A percentile compares a stretch with the other conserved stretches of the same genome.
Evolutionary conservation across 2,113 vertebrate species (phyloP).

Genomic region (Dicaeum eximium): DNA sequence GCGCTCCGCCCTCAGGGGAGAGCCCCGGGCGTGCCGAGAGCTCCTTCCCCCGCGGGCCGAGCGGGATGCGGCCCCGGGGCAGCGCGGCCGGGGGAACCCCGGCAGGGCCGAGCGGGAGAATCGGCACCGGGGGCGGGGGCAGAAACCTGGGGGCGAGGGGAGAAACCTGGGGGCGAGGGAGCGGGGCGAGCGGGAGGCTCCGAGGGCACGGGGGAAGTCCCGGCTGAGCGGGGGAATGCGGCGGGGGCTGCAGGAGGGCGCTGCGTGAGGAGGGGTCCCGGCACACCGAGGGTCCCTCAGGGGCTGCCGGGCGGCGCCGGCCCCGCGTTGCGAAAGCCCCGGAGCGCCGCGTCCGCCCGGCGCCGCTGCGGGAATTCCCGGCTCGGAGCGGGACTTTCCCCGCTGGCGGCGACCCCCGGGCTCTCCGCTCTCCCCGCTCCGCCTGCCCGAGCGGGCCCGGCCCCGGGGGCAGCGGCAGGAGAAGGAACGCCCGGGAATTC

Average conservation of each 20-base stretch:
- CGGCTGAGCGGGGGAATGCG: accelerated
- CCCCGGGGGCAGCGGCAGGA: neutral
- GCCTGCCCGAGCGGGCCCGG: neutral
- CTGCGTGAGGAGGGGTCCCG: neutral
- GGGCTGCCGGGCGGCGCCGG: neutral
- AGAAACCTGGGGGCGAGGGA: neutral
- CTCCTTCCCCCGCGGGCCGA: neutral
- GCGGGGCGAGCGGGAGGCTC: neutral
- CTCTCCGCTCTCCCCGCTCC: neutral
- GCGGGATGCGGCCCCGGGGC: neutral
- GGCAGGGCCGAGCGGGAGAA: neutral
- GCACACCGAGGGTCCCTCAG: neutral
- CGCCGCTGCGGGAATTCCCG: neutral
- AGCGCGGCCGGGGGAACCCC: neutral
- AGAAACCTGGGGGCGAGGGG: neutral
- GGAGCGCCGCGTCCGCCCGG: neutral
- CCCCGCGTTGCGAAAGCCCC: neutral
- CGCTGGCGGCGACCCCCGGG: neutral
- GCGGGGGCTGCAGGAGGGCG: neutral
- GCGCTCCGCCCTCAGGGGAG: neutral
- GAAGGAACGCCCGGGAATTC: accelerated
- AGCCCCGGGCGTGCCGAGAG: neutral
- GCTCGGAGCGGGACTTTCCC: neutral
- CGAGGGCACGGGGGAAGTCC: neutral
- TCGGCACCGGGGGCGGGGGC: neutral